Evolutionary conservation across 2,113 vertebrate genomes (phyloP).

Genomic region (Circaetus gallicus): DNA sequence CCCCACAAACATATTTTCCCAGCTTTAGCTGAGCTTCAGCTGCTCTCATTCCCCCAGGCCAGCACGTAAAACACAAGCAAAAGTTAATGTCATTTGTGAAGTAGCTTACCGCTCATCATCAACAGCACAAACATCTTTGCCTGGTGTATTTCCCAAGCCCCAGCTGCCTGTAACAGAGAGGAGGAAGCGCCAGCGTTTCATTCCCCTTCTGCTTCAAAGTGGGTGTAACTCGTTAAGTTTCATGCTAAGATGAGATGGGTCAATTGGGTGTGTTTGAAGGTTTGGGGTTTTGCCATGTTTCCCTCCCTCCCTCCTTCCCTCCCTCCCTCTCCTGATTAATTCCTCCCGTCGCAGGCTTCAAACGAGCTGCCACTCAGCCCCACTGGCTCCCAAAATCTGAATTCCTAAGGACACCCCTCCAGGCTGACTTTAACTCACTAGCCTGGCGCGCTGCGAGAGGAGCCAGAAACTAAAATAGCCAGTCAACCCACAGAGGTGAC

Average conservation of each 20-base stretch:
- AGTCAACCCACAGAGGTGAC: neutral
- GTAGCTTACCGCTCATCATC: slow-evolving; percentile 59
- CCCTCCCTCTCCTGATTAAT: slow-evolving; percentile 32
- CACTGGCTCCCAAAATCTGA: neutral
- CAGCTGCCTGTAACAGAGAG: slow-evolving; percentile 24
- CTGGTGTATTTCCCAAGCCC: neutral
- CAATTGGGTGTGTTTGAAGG: slow-evolving; percentile 70
- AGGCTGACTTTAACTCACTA: neutral
- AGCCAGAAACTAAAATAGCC: neutral
- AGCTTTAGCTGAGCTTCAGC: neutral
- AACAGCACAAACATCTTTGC: slow-evolving; percentile 34
- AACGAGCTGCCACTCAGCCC: slow-evolving; percentile 18
- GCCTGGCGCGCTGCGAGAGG: neutral
- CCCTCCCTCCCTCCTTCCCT: neutral
- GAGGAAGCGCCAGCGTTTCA: slow-evolving; percentile 68
- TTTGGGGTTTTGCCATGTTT: slow-evolving; percentile 41
- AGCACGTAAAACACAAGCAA: neutral
- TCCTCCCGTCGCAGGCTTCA: neutral
- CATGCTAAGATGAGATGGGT: slow-evolving; percentile 69
- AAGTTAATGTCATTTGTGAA: neutral
- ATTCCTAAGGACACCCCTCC: slow-evolving; percentile 2
- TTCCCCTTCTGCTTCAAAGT: slow-evolving; percentile 57
- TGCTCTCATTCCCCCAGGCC: neutral
- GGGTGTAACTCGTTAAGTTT: slow-evolving; percentile 74
- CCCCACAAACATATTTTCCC: neutral